These are phyloP conservation scores for Craniophora ligustri DNA, from an alignment of 2,888 invertebrate genomes.

Conservation along the genomic window DNA sequence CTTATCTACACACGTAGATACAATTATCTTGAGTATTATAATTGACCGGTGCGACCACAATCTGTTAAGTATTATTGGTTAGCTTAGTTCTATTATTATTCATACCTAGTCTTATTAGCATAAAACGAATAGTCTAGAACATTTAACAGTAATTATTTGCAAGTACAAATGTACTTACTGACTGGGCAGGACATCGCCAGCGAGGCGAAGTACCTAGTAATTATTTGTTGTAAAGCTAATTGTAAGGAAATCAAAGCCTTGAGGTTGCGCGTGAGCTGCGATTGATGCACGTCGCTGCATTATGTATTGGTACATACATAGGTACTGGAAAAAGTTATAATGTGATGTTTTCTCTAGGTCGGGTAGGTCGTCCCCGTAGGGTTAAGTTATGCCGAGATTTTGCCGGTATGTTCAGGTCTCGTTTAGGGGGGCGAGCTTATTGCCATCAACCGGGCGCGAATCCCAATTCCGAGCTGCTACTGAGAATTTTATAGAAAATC, in stretches of 20 bases:
- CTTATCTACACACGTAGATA: slow-evolving; percentile 1
- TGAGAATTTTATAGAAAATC: no score
- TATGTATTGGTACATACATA: slow-evolving; percentile 1
- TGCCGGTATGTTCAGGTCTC: no score
- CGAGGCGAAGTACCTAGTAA: slow-evolving; percentile 11
- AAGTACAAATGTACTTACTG: not conserved
- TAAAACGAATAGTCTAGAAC: not conserved
- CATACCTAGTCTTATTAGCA: no score
- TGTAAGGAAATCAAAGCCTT: slow-evolving; percentile 40
- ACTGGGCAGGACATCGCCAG: not conserved
- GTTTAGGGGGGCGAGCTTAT: no score
- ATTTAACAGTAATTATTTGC: not conserved
- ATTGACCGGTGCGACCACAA: not conserved
- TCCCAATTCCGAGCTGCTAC: no score
- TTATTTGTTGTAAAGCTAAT: slow-evolving; percentile 17
- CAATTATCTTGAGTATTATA: not conserved
- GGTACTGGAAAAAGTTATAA: no score
- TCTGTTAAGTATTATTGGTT: not conserved
- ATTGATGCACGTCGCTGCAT: slow-evolving; percentile 2
- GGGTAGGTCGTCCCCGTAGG: no score
- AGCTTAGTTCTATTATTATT: no score
- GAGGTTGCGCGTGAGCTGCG: slow-evolving; percentile 20
- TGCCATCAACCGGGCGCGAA: no score
- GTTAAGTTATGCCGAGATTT: no score
- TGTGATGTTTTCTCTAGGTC: no score